Conservation (phyloP, 2,113 vertebrate genomes). For the Pao palembangensis region DNA sequence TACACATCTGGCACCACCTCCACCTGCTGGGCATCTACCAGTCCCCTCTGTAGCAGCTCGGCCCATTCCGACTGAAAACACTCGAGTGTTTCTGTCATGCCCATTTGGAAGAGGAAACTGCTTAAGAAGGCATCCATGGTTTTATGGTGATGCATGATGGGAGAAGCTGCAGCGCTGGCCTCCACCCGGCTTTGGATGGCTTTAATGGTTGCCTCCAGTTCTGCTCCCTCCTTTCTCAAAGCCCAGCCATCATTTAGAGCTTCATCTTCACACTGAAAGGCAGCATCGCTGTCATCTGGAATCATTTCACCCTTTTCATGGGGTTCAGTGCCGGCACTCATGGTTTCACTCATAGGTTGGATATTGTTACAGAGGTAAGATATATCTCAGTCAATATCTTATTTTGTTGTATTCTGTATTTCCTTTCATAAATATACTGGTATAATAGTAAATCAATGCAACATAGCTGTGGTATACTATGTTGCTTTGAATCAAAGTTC, state of each 20-base stretch:
- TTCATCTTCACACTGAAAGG: constrained; percentile 79
- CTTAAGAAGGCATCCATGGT: constrained; percentile 83
- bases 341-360: background rate
- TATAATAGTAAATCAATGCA: too few species aligned
- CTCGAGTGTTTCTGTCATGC: constrained; percentile 85
- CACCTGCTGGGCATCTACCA: constrained; percentile 39
- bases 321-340: background rate
- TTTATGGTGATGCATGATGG: constrained; percentile 49
- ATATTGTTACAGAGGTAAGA: too few species aligned
- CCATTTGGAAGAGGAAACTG: constrained; percentile 85
- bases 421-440: too few species aligned
- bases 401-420: too few species aligned
- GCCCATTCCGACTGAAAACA: constrained; percentile 93
- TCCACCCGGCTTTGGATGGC: constrained; percentile 63
- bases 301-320: background rate
- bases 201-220: constrained; percentile 74
- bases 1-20: constrained; percentile 78
- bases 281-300: constrained; percentile 70
- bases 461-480: too few species aligned
- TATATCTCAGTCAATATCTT: background rate
- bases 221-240: constrained; percentile 78
- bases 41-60: constrained; percentile 78
- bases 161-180: constrained; percentile 23
- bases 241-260: constrained; percentile 72
- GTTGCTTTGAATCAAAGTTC: too few species aligned